These are phyloP conservation scores for Chelidonichthys spinosus DNA, from an alignment of 2,797 vertebrate genomes.

Conservation along the genomic window DNA sequence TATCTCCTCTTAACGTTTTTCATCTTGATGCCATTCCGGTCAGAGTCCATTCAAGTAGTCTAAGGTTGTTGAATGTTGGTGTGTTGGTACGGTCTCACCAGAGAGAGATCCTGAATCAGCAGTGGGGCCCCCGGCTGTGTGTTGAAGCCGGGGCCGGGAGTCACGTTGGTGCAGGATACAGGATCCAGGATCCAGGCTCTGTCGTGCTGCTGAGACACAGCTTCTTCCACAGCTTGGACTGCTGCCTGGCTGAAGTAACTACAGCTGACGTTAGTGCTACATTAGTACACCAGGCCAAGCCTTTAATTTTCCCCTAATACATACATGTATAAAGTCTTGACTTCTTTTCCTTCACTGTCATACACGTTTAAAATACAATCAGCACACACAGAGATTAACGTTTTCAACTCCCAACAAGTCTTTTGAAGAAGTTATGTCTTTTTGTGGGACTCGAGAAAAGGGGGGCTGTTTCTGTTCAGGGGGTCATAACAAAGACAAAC, in stretches of 20 bases:
- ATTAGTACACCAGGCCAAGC: slow-evolving; percentile 73
- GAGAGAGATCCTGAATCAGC: slow-evolving; percentile 57
- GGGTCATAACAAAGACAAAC: slow-evolving; percentile 20
- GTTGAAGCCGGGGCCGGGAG: slow-evolving; percentile 32
- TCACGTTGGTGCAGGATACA: slow-evolving; percentile 44
- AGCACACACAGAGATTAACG: slow-evolving; percentile 73
- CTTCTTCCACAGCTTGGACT: slow-evolving; percentile 40
- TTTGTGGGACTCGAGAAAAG: slow-evolving; percentile 23
- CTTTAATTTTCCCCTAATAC: slow-evolving; percentile 50
- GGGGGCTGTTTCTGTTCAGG: slow-evolving; percentile 17
- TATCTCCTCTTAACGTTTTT: slow-evolving; percentile 3
- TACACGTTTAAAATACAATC: slow-evolving; percentile 65
- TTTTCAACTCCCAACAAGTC: slow-evolving; percentile 47
- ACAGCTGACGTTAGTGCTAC: slow-evolving; percentile 68
- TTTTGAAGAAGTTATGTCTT: slow-evolving; percentile 25
- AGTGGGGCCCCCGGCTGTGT: slow-evolving; percentile 14
- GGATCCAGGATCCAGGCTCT: slow-evolving; percentile 53
- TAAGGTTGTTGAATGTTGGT: slow-evolving; percentile 44
- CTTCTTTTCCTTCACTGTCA: slow-evolving; percentile 41
- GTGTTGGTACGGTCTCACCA: slow-evolving; percentile 22
- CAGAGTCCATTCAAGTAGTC: slow-evolving; percentile 69
- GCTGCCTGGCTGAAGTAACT: slow-evolving; percentile 52
- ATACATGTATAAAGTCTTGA: slow-evolving; percentile 55
- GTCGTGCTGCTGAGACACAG: slow-evolving; percentile 52
- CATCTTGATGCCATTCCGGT: slow-evolving; percentile 22